Evolutionary conservation across 2,113 vertebrate species (phyloP).

Genomic region (Excalfactoria chinensis): DNA sequence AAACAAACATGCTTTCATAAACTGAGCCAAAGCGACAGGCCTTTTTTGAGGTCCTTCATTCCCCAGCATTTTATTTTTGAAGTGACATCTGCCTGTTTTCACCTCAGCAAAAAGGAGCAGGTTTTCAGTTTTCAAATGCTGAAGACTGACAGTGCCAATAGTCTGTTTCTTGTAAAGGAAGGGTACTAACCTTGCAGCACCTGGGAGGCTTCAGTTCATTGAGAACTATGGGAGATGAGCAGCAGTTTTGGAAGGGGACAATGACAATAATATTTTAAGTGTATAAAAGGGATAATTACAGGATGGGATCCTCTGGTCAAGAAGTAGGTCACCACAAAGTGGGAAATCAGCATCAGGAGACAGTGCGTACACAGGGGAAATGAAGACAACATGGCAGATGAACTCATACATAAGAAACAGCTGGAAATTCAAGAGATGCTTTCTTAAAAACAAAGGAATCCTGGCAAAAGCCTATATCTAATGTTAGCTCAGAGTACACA

Average conservation of each 20-base stretch:
- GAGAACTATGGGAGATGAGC: background rate
- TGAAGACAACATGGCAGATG: background rate
- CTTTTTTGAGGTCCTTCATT: background rate
- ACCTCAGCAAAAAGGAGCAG: background rate
- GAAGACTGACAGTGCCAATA: background rate
- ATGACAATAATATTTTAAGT: background rate
- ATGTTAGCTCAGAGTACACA: background rate
- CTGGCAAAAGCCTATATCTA: background rate
- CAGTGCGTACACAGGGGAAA: background rate
- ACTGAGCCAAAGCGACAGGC: background rate
- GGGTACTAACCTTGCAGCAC: background rate
- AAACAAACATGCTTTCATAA: slow-evolving; percentile 39
- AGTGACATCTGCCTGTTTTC: background rate
- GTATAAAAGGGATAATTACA: background rate
- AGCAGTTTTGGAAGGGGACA: background rate
- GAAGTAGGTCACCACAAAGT: background rate
- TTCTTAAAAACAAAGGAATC: background rate
- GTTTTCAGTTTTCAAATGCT: background rate
- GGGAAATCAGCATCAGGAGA: background rate
- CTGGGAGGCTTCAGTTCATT: background rate
- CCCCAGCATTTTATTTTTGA: background rate
- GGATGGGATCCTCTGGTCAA: background rate
- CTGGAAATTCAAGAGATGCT: background rate
- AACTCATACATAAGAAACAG: background rate
- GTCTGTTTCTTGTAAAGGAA: background rate